phyloP scores from a whole-genome alignment of 2,888 invertebrate genomes.

The Epistrophella euchroma region DNA sequence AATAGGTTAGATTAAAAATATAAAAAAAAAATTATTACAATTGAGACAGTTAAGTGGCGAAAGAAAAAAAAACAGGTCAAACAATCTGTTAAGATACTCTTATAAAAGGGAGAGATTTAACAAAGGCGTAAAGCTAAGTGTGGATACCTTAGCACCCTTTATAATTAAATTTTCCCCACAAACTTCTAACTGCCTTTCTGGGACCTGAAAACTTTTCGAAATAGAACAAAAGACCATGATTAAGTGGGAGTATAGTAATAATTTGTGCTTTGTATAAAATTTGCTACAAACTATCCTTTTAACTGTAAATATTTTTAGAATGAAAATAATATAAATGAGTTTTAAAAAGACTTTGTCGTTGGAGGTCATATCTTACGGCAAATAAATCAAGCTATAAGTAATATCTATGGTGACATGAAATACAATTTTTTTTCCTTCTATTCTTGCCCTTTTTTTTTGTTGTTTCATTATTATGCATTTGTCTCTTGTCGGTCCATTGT shows the following conservation, averaged over 20 bases:
- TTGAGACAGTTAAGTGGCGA: background rate
- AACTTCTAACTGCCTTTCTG: background rate
- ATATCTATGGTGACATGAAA: slow-evolving; percentile 3
- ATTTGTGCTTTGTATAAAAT: background rate
- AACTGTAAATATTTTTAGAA: slow-evolving; percentile 11
- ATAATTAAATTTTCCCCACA: slow-evolving; percentile 44
- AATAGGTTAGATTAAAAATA: slow-evolving; percentile 16
- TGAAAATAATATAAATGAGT: background rate
- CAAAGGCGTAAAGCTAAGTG: slow-evolving; percentile 13
- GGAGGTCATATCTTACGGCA: slow-evolving; percentile 1
- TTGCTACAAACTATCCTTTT: background rate
- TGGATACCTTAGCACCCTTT: slow-evolving; percentile 17
- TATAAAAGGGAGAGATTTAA: background rate
- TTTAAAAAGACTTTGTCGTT: background rate
- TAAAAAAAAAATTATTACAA: background rate
- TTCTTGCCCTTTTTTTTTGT: background rate
- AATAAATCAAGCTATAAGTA: slow-evolving; percentile 12
- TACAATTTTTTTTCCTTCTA: background rate
- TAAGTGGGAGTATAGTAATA: background rate
- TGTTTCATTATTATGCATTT: too few relatives aligned
- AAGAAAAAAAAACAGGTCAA: slow-evolving; percentile 24
- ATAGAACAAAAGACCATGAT: background rate
- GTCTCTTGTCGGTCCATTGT: background rate
- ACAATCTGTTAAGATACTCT: slow-evolving; percentile 8
- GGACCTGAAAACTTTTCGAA: background rate